A percentile compares a stretch with the other conserved stretches of the same genome.
Conservation (phyloP, 2,888 invertebrate species). For the Tiliacea citrago region DNA sequence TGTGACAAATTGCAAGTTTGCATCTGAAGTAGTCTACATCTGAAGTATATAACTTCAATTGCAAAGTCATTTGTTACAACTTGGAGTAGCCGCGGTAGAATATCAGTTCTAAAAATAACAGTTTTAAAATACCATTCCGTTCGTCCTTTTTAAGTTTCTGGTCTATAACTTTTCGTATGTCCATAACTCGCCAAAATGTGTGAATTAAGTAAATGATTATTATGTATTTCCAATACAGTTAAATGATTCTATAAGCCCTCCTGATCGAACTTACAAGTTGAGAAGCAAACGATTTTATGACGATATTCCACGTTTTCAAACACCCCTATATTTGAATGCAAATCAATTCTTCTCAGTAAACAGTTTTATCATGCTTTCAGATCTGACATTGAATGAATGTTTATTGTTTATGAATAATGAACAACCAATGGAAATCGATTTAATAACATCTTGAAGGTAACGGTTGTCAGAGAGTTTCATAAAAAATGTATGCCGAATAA, state of each 20-base stretch:
- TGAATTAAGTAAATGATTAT: neutral
- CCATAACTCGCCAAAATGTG: neutral
- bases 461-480: constrained; percentile 17
- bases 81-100: neutral
- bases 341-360: constrained; percentile 22
- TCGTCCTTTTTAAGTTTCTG: neutral
- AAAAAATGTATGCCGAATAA: constrained; percentile 40
- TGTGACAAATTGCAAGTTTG: constrained; percentile 16
- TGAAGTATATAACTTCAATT: neutral
- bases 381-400: constrained; percentile 45
- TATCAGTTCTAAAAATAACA: neutral
- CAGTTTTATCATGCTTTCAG: constrained; percentile 12
- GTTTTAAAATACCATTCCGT: constrained; percentile 5
- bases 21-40: neutral
- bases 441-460: constrained; percentile 8
- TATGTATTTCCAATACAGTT: neutral
- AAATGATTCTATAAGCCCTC: too few species aligned
- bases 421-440: constrained; percentile 21
- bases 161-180: neutral
- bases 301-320: neutral
- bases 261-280: neutral
- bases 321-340: constrained; percentile 16
- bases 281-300: neutral
- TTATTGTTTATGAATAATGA: constrained; percentile 45
- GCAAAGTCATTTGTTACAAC: neutral